These are phyloP conservation scores for Dendrocincla tyrannina DNA, from an alignment of 2,797 vertebrate genomes.

Conservation along the genomic window DNA sequence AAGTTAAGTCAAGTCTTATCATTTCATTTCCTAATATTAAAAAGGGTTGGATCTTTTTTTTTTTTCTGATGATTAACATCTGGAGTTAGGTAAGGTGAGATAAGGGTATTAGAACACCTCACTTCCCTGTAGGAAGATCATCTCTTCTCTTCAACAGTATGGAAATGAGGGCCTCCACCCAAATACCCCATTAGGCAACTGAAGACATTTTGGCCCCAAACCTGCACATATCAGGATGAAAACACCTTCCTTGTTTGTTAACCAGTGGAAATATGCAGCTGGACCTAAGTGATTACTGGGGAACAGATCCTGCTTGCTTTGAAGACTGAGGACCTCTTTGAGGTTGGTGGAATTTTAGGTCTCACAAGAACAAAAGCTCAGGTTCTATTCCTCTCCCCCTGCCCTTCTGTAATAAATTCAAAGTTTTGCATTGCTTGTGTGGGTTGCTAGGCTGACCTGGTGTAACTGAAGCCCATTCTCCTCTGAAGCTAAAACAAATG, in stretches of 20 bases:
- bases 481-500: not conserved
- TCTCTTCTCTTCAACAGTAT: not conserved
- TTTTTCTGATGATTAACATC: slow-evolving; percentile 55
- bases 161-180: slow-evolving; percentile 56
- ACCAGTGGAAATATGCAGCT: not conserved
- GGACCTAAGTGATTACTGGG: not conserved
- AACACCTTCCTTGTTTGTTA: not conserved
- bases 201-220: slow-evolving; percentile 1
- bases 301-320: not conserved
- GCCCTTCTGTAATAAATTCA: not conserved
- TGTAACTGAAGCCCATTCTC: not conserved
- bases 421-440: not conserved
- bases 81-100: slow-evolving; percentile 44
- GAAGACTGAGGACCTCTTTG: not conserved
- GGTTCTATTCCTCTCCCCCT: not conserved
- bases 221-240: not conserved
- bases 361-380: not conserved
- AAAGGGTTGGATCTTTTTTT: slow-evolving; percentile 11
- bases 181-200: slow-evolving; percentile 11
- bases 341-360: not conserved
- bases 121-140: slow-evolving; percentile 36
- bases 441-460: not conserved
- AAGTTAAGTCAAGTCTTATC: slow-evolving; percentile 47
- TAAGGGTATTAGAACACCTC: slow-evolving; percentile 45
- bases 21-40: slow-evolving; percentile 41